Conservation (phyloP, 2,888 invertebrate species). For the Papilio gigon region DNA sequence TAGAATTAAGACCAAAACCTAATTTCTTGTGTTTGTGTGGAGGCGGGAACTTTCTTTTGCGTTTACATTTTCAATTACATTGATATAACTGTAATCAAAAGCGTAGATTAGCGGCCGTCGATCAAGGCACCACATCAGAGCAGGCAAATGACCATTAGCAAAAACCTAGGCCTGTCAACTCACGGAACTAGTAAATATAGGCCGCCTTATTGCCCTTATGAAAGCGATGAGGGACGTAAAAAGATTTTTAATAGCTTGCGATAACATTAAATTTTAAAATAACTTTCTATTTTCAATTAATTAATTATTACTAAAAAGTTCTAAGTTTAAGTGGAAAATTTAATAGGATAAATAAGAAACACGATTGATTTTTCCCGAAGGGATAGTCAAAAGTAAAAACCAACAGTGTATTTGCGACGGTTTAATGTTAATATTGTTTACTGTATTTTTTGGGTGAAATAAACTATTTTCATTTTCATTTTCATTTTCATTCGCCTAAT, state of each 20-base stretch:
- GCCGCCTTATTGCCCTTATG: slow-evolving; percentile 45
- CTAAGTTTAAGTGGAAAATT: neutral
- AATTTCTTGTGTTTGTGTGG: neutral
- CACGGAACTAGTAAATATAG: slow-evolving; percentile 41
- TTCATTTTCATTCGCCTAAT: too few species aligned
- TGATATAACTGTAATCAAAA: slow-evolving; percentile 38
- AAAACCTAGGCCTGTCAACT: slow-evolving; percentile 43
- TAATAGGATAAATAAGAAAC: neutral
- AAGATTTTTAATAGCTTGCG: slow-evolving; percentile 27
- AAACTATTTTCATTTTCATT: too few species aligned
- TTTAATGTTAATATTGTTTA: too few species aligned
- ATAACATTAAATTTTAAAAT: slow-evolving; percentile 20
- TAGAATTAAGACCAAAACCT: neutral
- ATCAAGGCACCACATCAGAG: slow-evolving; percentile 40
- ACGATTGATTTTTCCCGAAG: neutral
- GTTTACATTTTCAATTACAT: slow-evolving; percentile 44
- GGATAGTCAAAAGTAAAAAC: too few species aligned
- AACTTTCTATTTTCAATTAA: slow-evolving; percentile 31
- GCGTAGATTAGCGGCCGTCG: slow-evolving; percentile 42
- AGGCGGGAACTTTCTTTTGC: slow-evolving; percentile 30
- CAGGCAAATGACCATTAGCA: slow-evolving; percentile 45
- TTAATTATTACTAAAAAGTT: neutral
- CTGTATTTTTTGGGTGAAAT: too few species aligned
- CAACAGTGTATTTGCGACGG: too few species aligned
- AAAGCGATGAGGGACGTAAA: slow-evolving; percentile 31